Conservation (phyloP, 2,797 vertebrate genomes). For the Rallus crepitans region DNA sequence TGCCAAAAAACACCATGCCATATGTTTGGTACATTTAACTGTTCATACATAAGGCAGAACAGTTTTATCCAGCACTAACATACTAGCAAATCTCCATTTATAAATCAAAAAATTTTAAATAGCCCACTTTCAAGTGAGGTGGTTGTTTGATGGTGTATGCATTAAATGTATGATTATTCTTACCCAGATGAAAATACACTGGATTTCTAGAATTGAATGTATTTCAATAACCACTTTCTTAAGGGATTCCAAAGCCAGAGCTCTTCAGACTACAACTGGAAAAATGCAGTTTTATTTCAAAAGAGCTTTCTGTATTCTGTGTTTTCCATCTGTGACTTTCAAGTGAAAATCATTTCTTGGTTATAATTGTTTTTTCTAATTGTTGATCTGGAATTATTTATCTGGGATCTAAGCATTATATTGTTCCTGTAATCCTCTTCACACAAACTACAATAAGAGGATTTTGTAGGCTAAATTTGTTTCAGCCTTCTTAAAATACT, state of each 20-base stretch:
- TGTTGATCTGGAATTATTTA: neutral
- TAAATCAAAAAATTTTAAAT: neutral
- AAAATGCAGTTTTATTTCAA: neutral
- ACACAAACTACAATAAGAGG: neutral
- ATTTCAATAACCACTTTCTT: neutral
- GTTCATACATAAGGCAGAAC: neutral
- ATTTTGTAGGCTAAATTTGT: slow-evolving; percentile 20
- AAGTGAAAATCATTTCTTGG: neutral
- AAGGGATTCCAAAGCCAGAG: neutral
- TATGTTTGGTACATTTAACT: neutral
- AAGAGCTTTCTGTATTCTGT: neutral
- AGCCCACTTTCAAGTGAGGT: neutral
- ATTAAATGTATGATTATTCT: neutral
- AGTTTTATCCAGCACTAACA: neutral
- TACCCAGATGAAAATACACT: neutral
- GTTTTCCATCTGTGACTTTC: neutral
- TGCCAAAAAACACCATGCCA: neutral
- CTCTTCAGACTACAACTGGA: neutral
- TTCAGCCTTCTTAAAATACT: neutral
- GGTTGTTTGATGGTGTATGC: neutral
- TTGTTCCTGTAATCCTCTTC: neutral
- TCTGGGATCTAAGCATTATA: neutral
- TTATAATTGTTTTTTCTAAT: neutral
- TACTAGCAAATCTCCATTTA: neutral
- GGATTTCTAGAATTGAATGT: neutral